phyloP scores from a whole-genome alignment of 2,888 invertebrate species.

The Amphiduros pacificus region DNA sequence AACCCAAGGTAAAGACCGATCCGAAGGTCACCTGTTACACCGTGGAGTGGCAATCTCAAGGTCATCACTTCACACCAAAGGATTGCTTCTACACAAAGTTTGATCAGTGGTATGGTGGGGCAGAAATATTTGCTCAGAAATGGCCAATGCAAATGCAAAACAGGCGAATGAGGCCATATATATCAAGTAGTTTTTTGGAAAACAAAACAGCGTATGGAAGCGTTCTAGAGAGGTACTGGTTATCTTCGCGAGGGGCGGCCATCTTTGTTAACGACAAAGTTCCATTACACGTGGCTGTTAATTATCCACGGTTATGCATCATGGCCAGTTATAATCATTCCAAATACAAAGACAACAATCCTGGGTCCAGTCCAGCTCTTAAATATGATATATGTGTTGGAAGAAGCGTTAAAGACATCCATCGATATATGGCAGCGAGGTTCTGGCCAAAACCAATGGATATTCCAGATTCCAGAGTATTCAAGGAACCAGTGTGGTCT shows the following conservation, averaged over 20 bases:
- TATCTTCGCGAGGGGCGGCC: slow-evolving; percentile 73
- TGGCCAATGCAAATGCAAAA: slow-evolving; percentile 75
- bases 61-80: too few species aligned
- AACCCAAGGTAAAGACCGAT: too few species aligned
- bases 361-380: background rate
- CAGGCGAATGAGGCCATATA: slow-evolving; percentile 36
- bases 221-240: slow-evolving; percentile 62
- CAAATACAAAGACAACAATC: background rate
- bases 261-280: slow-evolving; percentile 67
- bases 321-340: background rate
- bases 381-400: slow-evolving; percentile 9
- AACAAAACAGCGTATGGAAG: slow-evolving; percentile 42
- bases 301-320: slow-evolving; percentile 62
- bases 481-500: slow-evolving; percentile 73
- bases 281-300: slow-evolving; percentile 78
- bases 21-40: too few species aligned
- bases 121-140: slow-evolving; percentile 75
- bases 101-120: slow-evolving; percentile 79
- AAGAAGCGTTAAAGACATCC: background rate
- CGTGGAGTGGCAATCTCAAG: too few species aligned
- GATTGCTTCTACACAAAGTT: too few species aligned
- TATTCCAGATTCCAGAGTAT: slow-evolving; percentile 4
- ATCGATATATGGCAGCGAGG: background rate
- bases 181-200: background rate
- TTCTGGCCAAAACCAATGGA: slow-evolving; percentile 3